Evolutionary conservation across 2,888 invertebrate species (phyloP).

Genomic region (Andrena dorsata): DNA sequence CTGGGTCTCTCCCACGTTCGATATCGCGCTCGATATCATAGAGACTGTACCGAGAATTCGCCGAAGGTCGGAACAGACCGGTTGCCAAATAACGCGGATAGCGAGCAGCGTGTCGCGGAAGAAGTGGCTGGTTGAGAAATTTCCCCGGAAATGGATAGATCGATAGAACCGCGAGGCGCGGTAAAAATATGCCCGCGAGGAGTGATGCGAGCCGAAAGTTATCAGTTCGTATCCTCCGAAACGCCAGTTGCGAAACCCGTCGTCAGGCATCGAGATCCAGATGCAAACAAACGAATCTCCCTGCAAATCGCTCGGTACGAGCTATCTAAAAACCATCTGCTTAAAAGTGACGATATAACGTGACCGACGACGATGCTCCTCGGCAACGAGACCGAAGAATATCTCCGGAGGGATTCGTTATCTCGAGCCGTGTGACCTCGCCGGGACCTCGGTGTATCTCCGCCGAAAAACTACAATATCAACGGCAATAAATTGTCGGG

Average conservation of each 20-base stretch:
- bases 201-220: constrained; percentile 16
- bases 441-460: constrained; percentile 40
- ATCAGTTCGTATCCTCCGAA: constrained; percentile 31
- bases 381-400: neutral
- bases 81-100: constrained; percentile 52
- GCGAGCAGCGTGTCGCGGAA: constrained; percentile 36
- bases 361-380: neutral
- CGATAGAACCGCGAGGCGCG: no score
- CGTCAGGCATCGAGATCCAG: constrained; percentile 4
- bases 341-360: no score
- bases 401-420: constrained; percentile 2
- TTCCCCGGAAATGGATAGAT: constrained; percentile 45
- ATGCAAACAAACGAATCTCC: constrained; percentile 32
- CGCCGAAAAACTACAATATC: constrained; percentile 39
- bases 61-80: constrained; percentile 9
- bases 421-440: constrained; percentile 38
- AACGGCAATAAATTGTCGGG: constrained; percentile 45
- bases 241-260: constrained; percentile 10
- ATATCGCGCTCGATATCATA: constrained; percentile 53
- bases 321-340: neutral
- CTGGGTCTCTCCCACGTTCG: constrained; percentile 57
- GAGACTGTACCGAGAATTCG: constrained; percentile 42
- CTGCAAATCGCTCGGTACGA: constrained; percentile 4
- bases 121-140: constrained; percentile 40
- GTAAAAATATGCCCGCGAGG: constrained; percentile 6